Conservation (phyloP, 2,888 invertebrate genomes). For the Priocnemis perturbator region DNA sequence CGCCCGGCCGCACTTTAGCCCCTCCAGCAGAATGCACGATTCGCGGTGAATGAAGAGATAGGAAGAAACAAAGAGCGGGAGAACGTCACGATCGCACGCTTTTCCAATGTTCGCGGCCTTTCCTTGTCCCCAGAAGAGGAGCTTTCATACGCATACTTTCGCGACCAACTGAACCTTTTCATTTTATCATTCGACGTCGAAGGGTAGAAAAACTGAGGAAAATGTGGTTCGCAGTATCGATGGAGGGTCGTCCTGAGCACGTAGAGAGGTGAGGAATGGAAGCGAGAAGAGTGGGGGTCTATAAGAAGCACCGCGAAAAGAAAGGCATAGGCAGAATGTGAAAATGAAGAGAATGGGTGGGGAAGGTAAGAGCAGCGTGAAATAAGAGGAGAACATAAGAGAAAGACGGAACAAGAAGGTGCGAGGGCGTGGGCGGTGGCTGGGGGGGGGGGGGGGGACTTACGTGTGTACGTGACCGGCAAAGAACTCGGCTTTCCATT, state of each 20-base stretch:
- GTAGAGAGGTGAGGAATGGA: not conserved
- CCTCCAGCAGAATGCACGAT: no score
- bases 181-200: no score
- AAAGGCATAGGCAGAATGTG: no score
- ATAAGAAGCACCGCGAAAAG: not conserved
- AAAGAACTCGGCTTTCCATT: slow-evolving; percentile 64
- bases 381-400: slow-evolving; percentile 9
- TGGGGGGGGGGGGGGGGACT: slow-evolving; percentile 53
- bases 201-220: no score
- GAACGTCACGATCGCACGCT: not conserved
- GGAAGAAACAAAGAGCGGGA: no score
- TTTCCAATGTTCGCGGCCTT: not conserved
- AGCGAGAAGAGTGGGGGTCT: not conserved
- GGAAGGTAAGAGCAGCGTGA: not conserved
- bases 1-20: no score
- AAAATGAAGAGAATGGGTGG: not conserved
- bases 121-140: no score
- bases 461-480: slow-evolving; percentile 65
- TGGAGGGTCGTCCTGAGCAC: not conserved
- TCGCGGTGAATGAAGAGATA: no score
- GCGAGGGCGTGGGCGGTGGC: no score
- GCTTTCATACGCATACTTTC: not conserved
- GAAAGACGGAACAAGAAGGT: slow-evolving; percentile 9
- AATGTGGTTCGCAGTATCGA: not conserved
- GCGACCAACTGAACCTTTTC: no score